phyloP scores from a whole-genome alignment of 2,888 invertebrate genomes.

The Drosophila meridiana region DNA sequence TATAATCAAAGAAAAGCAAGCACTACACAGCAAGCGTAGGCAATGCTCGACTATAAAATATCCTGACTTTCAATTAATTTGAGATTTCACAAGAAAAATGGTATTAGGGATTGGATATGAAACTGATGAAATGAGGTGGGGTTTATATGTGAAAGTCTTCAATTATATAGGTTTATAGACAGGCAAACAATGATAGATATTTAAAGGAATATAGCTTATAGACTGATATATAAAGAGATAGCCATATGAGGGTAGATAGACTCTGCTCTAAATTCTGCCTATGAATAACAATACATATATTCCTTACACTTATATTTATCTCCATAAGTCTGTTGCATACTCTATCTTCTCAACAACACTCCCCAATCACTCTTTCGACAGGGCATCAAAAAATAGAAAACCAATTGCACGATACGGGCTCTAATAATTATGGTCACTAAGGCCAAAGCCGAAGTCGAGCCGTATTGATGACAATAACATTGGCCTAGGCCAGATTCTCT shows the following conservation, averaged over 20 bases:
- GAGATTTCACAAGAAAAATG: too few species aligned
- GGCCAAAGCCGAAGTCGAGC: slow-evolving; percentile 16
- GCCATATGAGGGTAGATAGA: too few species aligned
- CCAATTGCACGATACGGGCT: slow-evolving; percentile 18
- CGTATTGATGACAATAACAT: slow-evolving; percentile 54
- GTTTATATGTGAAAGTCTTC: too few species aligned
- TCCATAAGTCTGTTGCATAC: too few species aligned
- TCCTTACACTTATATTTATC: background rate
- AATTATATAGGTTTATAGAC: too few species aligned
- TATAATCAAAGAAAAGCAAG: slow-evolving; percentile 36
- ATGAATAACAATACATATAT: background rate
- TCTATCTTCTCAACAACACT: background rate
- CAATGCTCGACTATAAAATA: background rate
- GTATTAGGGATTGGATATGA: too few species aligned
- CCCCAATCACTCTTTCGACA: background rate
- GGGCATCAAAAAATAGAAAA: slow-evolving; percentile 2
- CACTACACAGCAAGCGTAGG: background rate
- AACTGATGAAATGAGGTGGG: too few species aligned
- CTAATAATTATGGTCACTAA: slow-evolving; percentile 45
- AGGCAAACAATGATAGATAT: too few species aligned
- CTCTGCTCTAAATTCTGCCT: too few species aligned
- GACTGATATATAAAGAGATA: too few species aligned
- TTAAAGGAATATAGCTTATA: too few species aligned
- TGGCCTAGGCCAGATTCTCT: slow-evolving; percentile 42
- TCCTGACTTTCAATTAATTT: background rate